Conservation (phyloP, 1,140 invertebrate species). For the Psix sp. region DNA sequence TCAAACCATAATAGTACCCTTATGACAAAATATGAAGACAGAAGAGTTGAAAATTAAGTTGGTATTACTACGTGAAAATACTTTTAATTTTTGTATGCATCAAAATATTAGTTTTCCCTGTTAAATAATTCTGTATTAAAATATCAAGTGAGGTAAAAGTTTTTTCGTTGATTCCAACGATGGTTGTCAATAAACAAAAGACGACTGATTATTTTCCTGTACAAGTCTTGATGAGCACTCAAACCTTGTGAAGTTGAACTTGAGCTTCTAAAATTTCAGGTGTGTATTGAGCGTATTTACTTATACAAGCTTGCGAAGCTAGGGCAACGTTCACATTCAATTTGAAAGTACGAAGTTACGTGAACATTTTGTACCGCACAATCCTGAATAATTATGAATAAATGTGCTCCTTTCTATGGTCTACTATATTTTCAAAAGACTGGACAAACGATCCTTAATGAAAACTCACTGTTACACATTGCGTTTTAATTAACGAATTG, state of each 20-base stretch:
- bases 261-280: slow-evolving; percentile 16
- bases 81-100: too few relatives aligned
- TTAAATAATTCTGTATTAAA: too few relatives aligned
- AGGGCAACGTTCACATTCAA: slow-evolving; percentile 27
- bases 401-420: slow-evolving; percentile 7
- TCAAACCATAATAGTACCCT: too few relatives aligned
- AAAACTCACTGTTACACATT: background rate
- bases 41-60: too few relatives aligned
- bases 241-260: slow-evolving; percentile 7
- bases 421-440: background rate
- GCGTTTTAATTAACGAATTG: slow-evolving; percentile 5
- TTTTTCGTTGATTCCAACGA: too few relatives aligned
- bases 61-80: too few relatives aligned
- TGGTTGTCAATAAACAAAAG: slow-evolving; percentile 11
- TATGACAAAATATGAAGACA: too few relatives aligned
- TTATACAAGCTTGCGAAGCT: background rate
- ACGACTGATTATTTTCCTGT: slow-evolving; percentile 19
- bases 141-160: too few relatives aligned
- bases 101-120: too few relatives aligned
- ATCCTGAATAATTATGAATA: slow-evolving; percentile 15
- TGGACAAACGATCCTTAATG: slow-evolving; percentile 8
- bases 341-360: slow-evolving; percentile 15
- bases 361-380: background rate
- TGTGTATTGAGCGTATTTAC: slow-evolving; percentile 18
- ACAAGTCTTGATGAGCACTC: slow-evolving; percentile 16